Conservation (phyloP, 2,888 invertebrate species). For the Noctua comes region DNA sequence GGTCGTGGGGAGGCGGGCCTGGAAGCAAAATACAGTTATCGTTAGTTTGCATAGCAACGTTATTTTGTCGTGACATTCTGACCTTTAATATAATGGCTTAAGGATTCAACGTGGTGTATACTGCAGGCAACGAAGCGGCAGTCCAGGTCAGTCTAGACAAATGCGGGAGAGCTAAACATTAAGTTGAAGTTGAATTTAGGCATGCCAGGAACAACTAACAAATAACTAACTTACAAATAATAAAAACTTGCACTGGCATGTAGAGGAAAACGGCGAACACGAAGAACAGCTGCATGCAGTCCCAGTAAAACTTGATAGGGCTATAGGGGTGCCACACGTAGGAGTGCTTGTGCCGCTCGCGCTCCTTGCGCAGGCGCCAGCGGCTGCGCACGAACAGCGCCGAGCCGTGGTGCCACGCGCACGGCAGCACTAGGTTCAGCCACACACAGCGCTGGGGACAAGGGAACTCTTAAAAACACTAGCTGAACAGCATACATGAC, state of each 20-base stretch:
- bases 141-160: background rate
- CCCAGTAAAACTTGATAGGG: constrained; percentile 75
- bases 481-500: background rate
- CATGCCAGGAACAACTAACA: constrained; percentile 44
- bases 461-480: background rate
- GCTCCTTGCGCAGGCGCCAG: constrained; percentile 73
- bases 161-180: background rate
- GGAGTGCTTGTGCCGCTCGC: constrained; percentile 70
- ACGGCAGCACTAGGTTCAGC: constrained; percentile 66
- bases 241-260: constrained; percentile 78
- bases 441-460: constrained; percentile 54
- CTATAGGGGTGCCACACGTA: constrained; percentile 82
- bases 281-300: constrained; percentile 66
- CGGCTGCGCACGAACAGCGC: constrained; percentile 72
- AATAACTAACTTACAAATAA: constrained; percentile 71
- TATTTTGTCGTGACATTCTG: background rate
- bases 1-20: constrained; percentile 75
- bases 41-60: background rate
- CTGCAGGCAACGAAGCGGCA: background rate
- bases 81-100: background rate
- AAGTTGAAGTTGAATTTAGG: background rate
- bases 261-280: constrained; percentile 70
- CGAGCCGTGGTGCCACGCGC: constrained; percentile 76
- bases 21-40: constrained; percentile 34
- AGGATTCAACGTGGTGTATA: background rate